These are phyloP conservation scores for Trichonephila inaurata DNA, from an alignment of 1,140 invertebrate genomes.

Conservation along the genomic window DNA sequence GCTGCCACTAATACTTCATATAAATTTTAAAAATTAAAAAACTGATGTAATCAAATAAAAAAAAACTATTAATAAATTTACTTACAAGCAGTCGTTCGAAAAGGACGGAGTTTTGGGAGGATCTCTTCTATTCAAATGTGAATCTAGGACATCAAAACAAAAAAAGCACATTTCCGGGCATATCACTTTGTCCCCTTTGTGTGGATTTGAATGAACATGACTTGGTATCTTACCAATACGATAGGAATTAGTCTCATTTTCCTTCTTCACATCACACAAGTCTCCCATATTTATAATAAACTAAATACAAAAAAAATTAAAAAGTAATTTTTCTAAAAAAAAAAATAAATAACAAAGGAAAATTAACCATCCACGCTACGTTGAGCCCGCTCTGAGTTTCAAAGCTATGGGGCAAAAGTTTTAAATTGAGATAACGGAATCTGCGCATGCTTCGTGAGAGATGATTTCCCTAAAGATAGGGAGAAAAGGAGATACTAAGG, in stretches of 20 bases:
- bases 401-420: neutral
- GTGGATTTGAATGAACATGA: neutral
- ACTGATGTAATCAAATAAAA: too few relatives aligned
- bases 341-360: neutral
- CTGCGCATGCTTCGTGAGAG: neutral
- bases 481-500: neutral
- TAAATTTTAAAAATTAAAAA: too few relatives aligned
- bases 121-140: conserved; percentile 94
- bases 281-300: neutral
- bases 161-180: conserved; percentile 94
- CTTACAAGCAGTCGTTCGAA: conserved; percentile 96
- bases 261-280: neutral
- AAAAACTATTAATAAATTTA: conserved; percentile 79
- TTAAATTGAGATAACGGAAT: too few relatives aligned
- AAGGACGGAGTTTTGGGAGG: conserved; percentile 93
- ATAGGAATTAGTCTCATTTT: neutral
- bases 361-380: neutral
- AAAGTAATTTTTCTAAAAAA: neutral
- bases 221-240: neutral
- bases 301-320: neutral
- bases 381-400: neutral
- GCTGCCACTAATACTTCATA: neutral
- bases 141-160: conserved; percentile 98
- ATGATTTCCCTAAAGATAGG: neutral
- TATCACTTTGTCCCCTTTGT: conserved; percentile 18